Conservation (phyloP, 2,888 invertebrate genomes). For the Leuctra nigra region DNA sequence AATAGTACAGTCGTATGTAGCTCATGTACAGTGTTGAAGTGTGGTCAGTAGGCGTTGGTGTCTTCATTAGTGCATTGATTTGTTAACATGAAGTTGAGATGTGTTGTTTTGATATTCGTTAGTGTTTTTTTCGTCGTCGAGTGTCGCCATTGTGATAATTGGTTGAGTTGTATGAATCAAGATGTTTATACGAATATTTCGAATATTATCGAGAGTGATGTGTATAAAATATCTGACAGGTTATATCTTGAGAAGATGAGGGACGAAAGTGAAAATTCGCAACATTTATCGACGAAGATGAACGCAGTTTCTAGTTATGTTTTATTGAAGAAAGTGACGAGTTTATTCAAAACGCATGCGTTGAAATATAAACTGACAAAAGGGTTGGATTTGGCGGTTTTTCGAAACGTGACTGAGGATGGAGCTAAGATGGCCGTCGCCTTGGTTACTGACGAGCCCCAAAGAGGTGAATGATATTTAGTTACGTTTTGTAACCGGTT, state of each 20-base stretch:
- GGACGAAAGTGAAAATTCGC: not conserved
- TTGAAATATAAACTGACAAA: conserved; percentile 12
- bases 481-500: too few species aligned
- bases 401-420: conserved; percentile 1
- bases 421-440: conserved; percentile 19
- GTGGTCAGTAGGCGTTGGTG: too few species aligned
- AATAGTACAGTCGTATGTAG: not conserved
- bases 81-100: too few species aligned
- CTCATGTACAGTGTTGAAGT: too few species aligned
- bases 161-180: conserved; percentile 5
- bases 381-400: conserved; percentile 19
- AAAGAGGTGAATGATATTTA: not conserved
- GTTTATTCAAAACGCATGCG: conserved; percentile 20
- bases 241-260: conserved; percentile 20
- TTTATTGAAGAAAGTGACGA: conserved; percentile 20
- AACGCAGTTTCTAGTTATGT: conserved; percentile 3
- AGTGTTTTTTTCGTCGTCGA: too few species aligned
- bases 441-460: conserved; percentile 36
- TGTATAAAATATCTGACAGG: conserved; percentile 12
- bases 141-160: conserved; percentile 11
- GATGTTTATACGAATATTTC: conserved; percentile 16
- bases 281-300: not conserved
- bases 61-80: too few species aligned
- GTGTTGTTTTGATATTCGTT: too few species aligned
- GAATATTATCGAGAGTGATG: conserved; percentile 8